phyloP scores from a whole-genome alignment of 2,113 vertebrate species.

The Calonectris borealis region DNA sequence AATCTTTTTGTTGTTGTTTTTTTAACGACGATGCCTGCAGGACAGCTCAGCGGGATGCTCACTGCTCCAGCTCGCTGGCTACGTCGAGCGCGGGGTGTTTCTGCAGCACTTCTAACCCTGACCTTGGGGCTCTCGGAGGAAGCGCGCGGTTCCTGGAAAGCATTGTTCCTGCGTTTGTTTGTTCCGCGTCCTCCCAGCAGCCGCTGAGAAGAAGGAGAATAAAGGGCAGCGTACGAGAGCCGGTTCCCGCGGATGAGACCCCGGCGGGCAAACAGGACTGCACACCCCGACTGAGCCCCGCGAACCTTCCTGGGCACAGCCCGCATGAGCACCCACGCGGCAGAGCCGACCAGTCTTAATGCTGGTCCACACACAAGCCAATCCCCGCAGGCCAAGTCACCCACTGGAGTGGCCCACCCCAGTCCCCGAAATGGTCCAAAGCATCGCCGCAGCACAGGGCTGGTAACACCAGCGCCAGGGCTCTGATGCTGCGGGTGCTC shows the following conservation, averaged over 20 bases:
- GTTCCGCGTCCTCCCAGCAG: not conserved
- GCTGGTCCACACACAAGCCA: too few species aligned
- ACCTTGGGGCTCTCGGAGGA: not conserved
- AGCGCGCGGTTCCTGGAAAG: conserved; percentile 17
- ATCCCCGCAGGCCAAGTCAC: not conserved
- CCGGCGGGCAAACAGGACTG: not conserved
- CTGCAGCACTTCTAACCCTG: not conserved
- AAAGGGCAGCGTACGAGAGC: not conserved
- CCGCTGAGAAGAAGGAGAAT: not conserved
- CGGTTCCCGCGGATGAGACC: not conserved
- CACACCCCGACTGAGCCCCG: fast-evolving
- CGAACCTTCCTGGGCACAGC: not conserved
- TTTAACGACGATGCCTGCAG: not conserved
- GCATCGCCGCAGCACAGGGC: not conserved
- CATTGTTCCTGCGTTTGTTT: not conserved
- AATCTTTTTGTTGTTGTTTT: fast-evolving
- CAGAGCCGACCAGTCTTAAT: not conserved
- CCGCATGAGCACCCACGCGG: fast-evolving
- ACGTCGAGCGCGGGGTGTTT: fast-evolving
- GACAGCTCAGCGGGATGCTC: not conserved
- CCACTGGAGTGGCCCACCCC: not conserved
- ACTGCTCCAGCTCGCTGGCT: fast-evolving
- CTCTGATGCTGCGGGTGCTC: not conserved
- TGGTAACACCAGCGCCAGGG: not conserved
- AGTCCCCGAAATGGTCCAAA: not conserved